Conservation (phyloP, 1,140 invertebrate genomes). For the Drosophila punjabiensis region DNA sequence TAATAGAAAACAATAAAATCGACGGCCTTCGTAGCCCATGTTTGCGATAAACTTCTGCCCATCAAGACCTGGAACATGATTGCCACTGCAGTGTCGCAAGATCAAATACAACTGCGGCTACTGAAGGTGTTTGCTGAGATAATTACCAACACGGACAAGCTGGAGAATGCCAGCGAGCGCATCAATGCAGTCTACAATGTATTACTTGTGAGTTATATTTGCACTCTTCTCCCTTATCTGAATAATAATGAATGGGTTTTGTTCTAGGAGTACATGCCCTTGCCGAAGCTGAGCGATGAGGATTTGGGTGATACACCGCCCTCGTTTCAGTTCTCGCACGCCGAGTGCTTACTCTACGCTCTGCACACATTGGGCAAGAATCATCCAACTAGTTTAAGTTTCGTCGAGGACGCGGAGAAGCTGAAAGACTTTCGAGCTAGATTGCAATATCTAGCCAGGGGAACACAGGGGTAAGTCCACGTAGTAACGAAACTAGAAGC, state of each 20-base stretch:
- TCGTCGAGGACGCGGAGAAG: conserved; percentile 91
- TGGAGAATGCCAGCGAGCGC: conserved; percentile 91
- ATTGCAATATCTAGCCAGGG: conserved; percentile 96
- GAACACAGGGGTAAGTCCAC: conserved; percentile 90
- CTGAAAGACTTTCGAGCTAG: conserved; percentile 95
- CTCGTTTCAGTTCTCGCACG: conserved; percentile 95
- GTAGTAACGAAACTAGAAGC: not conserved
- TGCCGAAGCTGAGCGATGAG: conserved; percentile 90
- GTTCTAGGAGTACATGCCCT: conserved; percentile 90
- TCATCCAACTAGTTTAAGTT: conserved; percentile 89
- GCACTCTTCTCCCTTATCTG: too few relatives aligned
- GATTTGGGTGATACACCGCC: conserved; percentile 88
- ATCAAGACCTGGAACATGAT: conserved; percentile 87
- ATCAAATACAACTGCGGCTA: conserved; percentile 92
- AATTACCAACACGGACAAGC: conserved; percentile 89
- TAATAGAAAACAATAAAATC: conserved; percentile 95
- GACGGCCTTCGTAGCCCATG: conserved; percentile 93
- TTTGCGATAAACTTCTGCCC: conserved; percentile 94
- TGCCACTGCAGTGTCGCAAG: conserved; percentile 87
- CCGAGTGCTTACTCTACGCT: conserved; percentile 96
- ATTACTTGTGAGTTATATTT: conserved; percentile 89
- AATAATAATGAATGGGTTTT: conserved; percentile 33
- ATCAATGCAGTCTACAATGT: conserved; percentile 91
- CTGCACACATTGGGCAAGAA: conserved; percentile 95
- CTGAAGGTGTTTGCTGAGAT: conserved; percentile 96